These are phyloP conservation scores for Formica selysi DNA, from an alignment of 1,140 invertebrate species.

Conservation along the genomic window DNA sequence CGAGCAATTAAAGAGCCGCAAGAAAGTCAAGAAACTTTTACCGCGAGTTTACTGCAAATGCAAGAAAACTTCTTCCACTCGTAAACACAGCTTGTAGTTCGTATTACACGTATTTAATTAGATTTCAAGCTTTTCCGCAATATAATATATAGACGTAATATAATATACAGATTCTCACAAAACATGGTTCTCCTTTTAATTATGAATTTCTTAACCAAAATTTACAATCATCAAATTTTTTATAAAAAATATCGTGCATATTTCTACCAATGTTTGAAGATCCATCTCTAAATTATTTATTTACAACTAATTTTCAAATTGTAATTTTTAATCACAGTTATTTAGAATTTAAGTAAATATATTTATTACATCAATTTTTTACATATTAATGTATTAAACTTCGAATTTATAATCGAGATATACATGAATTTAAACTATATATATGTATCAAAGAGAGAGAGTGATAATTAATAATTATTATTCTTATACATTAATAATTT, in stretches of 20 bases:
- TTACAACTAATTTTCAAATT: background rate
- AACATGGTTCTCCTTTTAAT: background rate
- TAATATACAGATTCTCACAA: too few species aligned
- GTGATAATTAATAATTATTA: too few species aligned
- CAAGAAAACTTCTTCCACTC: constrained; percentile 28
- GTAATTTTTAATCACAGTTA: too few species aligned
- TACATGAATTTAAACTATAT: too few species aligned
- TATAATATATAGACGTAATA: background rate
- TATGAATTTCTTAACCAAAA: background rate
- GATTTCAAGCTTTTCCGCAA: constrained; percentile 4
- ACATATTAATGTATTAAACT: too few species aligned
- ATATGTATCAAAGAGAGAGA: too few species aligned
- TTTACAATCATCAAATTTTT: background rate
- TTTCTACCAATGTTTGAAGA: background rate
- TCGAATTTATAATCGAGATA: too few species aligned
- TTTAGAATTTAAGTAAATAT: too few species aligned
- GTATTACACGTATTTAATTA: constrained; percentile 23
- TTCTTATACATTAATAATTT: too few species aligned
- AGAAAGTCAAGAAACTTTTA: constrained; percentile 46
- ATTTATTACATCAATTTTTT: too few species aligned
- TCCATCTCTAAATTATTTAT: background rate
- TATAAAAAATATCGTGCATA: background rate
- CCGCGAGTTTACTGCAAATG: constrained; percentile 15
- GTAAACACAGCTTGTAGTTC: background rate
- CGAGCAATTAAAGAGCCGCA: constrained; percentile 50